Percentiles rank a stretch among this genome's conserved stretches.
These are phyloP conservation scores for Aphaenogaster ashmeadi DNA, from an alignment of 1,140 invertebrate species.

Conservation along the genomic window DNA sequence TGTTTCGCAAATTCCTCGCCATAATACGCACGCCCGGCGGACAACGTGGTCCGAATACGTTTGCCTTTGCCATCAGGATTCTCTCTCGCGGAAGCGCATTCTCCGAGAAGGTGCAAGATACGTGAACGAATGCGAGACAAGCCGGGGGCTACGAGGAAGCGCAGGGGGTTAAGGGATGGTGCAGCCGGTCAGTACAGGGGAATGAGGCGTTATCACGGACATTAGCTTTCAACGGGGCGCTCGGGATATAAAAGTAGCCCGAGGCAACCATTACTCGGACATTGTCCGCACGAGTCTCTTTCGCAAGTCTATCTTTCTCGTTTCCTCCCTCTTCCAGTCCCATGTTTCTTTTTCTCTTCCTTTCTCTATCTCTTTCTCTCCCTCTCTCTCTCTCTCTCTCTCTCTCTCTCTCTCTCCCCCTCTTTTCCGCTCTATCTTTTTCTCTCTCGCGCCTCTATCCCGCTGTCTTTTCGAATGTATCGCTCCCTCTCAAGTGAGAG, in stretches of 20 bases:
- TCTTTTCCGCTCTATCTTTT: constrained; percentile 1
- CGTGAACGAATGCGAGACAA: constrained; percentile 63
- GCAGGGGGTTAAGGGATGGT: constrained; percentile 51
- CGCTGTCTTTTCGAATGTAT: constrained; percentile 53
- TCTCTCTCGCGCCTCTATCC: constrained; percentile 44
- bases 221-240: constrained; percentile 85
- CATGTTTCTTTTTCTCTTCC: constrained; percentile 39
- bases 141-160: constrained; percentile 25
- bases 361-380: neutral
- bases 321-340: constrained; percentile 59
- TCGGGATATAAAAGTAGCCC: constrained; percentile 84
- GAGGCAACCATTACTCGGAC: constrained; percentile 85
- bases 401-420: constrained; percentile 14
- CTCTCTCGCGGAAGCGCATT: constrained; percentile 55
- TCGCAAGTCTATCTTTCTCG: constrained; percentile 67
- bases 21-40: constrained; percentile 44
- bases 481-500: constrained; percentile 49
- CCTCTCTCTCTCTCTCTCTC: constrained; percentile 23
- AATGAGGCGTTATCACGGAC: constrained; percentile 83
- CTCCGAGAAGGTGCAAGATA: constrained; percentile 48
- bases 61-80: constrained; percentile 56
- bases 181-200: constrained; percentile 63
- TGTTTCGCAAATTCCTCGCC: constrained; percentile 47
- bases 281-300: constrained; percentile 82
- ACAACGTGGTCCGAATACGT: constrained; percentile 56